Percentiles rank a stretch among this genome's conserved stretches.
phyloP scores from a whole-genome alignment of 2,113 vertebrate genomes.

The Mormoops blainvillei region DNA sequence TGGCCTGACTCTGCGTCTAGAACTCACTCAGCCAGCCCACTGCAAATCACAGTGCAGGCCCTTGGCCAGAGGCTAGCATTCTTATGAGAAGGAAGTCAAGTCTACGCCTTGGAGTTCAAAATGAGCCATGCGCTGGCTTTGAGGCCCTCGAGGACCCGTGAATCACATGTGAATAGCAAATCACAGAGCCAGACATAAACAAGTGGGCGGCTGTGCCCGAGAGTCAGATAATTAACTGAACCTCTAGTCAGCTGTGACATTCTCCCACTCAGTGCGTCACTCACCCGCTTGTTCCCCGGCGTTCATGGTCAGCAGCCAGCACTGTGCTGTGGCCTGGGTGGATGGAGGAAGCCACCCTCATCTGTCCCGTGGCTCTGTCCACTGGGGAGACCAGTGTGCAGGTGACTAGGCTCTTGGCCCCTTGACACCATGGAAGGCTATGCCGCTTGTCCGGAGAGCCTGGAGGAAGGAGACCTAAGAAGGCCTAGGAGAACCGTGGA shows the following conservation, averaged over 20 bases:
- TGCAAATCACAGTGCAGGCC: rapidly evolving
- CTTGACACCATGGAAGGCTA: too few species aligned
- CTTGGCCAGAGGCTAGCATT: rapidly evolving
- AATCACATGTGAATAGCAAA: not conserved
- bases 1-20: too few species aligned
- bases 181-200: not conserved
- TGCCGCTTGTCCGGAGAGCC: not conserved
- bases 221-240: not conserved
- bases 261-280: not conserved
- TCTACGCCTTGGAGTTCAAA: not conserved
- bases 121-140: not conserved
- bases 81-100: not conserved
- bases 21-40: not conserved
- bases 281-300: not conserved
- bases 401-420: too few species aligned
- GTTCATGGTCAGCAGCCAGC: not conserved
- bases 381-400: rapidly evolving
- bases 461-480: not conserved
- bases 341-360: rapidly evolving
- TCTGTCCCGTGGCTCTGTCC: not conserved
- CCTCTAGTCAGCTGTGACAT: not conserved
- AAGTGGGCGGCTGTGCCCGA: not conserved
- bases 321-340: not conserved
- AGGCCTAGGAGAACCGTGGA: not conserved
- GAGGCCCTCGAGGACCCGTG: not conserved